A percentile compares a stretch with the other conserved stretches of the same genome.
These are phyloP conservation scores for Caenorhabditis doughertyi DNA, from an alignment of 2,888 invertebrate genomes.

Conservation along the genomic window DNA sequence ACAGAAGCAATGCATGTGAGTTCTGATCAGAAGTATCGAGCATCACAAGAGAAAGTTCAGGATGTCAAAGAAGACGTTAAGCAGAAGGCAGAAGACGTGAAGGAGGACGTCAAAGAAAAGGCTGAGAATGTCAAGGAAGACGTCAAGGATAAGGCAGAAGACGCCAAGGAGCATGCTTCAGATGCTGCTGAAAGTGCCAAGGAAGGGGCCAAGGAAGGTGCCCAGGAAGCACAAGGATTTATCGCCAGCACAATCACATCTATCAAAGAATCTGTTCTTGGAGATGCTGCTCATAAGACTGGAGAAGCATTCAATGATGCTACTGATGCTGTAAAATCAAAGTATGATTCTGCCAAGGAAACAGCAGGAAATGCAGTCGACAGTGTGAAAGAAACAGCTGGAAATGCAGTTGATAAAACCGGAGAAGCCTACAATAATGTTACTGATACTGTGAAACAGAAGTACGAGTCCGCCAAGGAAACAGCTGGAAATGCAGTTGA, in stretches of 20 bases:
- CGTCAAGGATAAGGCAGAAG: slow-evolving; percentile 7
- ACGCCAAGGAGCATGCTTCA: slow-evolving; percentile 5
- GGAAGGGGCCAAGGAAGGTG: slow-evolving; percentile 20
- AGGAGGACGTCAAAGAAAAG: no score
- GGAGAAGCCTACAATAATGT: background rate
- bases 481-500: slow-evolving; percentile 12
- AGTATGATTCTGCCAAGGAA: slow-evolving; percentile 4
- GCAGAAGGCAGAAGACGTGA: no score
- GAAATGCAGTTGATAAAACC: slow-evolving; percentile 1
- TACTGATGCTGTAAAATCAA: slow-evolving; percentile 4
- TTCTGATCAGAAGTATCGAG: no score
- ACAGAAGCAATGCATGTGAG: no score
- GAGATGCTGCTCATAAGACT: slow-evolving; percentile 5
- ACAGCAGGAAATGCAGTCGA: background rate
- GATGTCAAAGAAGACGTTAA: no score
- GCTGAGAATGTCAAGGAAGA: slow-evolving; percentile 14
- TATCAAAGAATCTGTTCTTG: background rate
- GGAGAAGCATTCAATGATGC: background rate
- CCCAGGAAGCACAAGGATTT: no score
- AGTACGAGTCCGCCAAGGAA: background rate
- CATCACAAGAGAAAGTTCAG: no score
- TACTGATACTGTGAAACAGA: background rate
- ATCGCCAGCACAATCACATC: background rate
- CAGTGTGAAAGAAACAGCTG: background rate
- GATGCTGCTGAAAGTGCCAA: background rate